Conservation (phyloP, 2,797 vertebrate genomes). For the Cuniculus paca region DNA sequence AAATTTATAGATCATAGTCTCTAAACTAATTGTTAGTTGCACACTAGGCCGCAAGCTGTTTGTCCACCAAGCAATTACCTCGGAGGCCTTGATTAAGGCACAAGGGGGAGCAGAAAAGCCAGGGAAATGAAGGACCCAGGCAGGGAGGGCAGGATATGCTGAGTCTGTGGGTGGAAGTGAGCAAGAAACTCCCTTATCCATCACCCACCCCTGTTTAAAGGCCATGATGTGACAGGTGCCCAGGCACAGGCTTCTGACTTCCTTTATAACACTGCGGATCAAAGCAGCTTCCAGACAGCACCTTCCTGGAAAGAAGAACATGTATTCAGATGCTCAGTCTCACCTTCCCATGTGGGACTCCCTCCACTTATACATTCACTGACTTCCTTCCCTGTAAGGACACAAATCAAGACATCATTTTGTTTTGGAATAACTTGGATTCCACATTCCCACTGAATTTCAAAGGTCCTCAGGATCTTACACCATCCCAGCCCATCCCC, state of each 20-base stretch:
- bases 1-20: conserved; percentile 91
- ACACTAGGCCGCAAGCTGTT: conserved; percentile 89
- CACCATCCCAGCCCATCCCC: fast-evolving
- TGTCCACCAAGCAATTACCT: conserved; percentile 94
- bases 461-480: not conserved
- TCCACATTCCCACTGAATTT: fast-evolving
- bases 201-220: conserved; percentile 82
- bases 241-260: conserved; percentile 63
- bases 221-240: conserved; percentile 75
- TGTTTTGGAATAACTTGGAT: not conserved
- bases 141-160: conserved; percentile 91
- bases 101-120: conserved; percentile 91
- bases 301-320: conserved; percentile 52
- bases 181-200: conserved; percentile 82
- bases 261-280: conserved; percentile 76
- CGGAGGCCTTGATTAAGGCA: conserved; percentile 92
- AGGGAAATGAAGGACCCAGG: conserved; percentile 93
- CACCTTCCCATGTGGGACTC: not conserved
- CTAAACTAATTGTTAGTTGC: conserved; percentile 93
- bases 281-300: conserved; percentile 51
- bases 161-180: conserved; percentile 82
- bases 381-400: not conserved
- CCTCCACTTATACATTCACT: not conserved
- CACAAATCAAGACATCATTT: not conserved
- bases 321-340: not conserved